phyloP scores from a whole-genome alignment of 2,797 vertebrate species.

The Tragopan temminckii region DNA sequence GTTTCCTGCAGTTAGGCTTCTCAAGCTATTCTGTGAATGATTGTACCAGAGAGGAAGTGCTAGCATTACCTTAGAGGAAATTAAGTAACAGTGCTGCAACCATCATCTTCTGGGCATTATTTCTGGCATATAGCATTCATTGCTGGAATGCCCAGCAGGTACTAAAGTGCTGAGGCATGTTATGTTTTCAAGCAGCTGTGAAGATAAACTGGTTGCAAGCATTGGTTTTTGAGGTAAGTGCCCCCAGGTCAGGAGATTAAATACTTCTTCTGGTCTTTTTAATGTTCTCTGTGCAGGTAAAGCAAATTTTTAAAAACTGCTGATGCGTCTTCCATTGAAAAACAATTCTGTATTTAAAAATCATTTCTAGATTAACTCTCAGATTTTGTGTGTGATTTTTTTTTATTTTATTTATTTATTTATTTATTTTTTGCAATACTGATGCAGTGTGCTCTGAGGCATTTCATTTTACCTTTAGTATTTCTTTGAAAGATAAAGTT shows the following conservation, averaged over 20 bases:
- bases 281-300: not conserved
- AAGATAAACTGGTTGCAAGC: slow-evolving; percentile 1
- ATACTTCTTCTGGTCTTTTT: not conserved
- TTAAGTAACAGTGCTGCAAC: not conserved
- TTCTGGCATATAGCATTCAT: not conserved
- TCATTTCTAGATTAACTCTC: not conserved
- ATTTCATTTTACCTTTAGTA: not conserved
- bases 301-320: not conserved
- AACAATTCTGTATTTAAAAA: not conserved
- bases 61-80: not conserved
- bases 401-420: too few species aligned
- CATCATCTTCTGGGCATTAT: not conserved
- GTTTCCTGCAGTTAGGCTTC: not conserved
- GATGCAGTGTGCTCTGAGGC: not conserved
- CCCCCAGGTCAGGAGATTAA: not conserved
- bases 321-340: not conserved
- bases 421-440: not conserved
- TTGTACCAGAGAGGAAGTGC: not conserved
- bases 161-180: not conserved
- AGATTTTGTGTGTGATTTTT: not conserved
- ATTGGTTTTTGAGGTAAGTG: not conserved
- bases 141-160: not conserved
- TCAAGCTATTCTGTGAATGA: not conserved
- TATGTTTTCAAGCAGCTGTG: slow-evolving; percentile 5
- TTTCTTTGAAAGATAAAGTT: not conserved